A percentile compares a stretch with the other conserved stretches of the same genome.
Conservation (phyloP, 2,797 vertebrate genomes). For the Gymnothorax javanicus region DNA sequence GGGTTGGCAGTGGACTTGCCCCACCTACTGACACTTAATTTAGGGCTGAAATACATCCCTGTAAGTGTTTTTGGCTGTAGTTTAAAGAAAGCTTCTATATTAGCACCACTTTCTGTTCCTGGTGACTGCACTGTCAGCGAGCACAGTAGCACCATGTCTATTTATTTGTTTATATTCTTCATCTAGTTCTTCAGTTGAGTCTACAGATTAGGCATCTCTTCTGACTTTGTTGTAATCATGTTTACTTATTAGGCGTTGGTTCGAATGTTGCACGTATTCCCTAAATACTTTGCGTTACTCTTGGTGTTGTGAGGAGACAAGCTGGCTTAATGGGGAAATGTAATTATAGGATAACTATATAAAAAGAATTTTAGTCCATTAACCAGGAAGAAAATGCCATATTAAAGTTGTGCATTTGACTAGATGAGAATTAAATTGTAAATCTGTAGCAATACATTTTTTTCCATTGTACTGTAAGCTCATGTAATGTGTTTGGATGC, state of each 20-base stretch:
- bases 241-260: conserved; percentile 23
- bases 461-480: not conserved
- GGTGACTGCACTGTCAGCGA: not conserved
- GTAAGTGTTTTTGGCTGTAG: conserved; percentile 15
- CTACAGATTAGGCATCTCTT: conserved; percentile 5
- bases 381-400: not conserved
- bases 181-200: conserved; percentile 13
- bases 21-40: not conserved
- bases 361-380: not conserved
- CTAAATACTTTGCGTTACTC: not conserved
- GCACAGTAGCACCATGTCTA: conserved; percentile 18
- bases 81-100: not conserved
- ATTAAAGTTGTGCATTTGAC: not conserved
- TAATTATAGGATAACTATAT: not conserved
- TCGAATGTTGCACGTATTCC: conserved; percentile 1
- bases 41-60: conserved; percentile 21
- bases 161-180: conserved; percentile 19
- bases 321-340: not conserved
- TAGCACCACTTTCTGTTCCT: conserved; percentile 22
- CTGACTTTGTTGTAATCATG: conserved; percentile 26
- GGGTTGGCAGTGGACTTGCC: not conserved
- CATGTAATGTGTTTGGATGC: not conserved
- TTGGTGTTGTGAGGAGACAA: not conserved
- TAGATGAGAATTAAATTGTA: not conserved
- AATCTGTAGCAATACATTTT: not conserved